Evolutionary conservation across 2,797 vertebrate species (phyloP).

Genomic region (Apodemus agrarius): DNA sequence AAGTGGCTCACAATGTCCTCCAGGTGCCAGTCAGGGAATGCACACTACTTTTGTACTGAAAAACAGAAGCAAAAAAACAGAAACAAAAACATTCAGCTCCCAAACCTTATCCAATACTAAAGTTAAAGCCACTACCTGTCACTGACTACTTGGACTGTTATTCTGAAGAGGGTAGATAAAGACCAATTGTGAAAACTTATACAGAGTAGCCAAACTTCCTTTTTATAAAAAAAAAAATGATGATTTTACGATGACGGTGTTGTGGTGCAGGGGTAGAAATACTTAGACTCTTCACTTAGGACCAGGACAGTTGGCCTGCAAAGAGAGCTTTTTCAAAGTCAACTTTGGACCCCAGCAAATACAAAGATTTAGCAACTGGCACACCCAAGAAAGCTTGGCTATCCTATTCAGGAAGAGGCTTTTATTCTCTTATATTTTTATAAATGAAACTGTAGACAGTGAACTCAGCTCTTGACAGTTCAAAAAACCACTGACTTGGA

Average conservation of each 20-base stretch:
- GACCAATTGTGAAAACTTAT: not conserved
- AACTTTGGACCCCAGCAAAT: not conserved
- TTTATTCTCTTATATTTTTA: not conserved
- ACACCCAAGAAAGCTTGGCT: not conserved
- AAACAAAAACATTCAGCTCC: too few relatives aligned
- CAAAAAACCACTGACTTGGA: not conserved
- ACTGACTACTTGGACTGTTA: not conserved
- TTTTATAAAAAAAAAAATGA: not conserved
- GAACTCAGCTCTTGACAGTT: not conserved
- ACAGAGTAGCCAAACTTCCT: not conserved
- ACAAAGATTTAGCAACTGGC: not conserved
- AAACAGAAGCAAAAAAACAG: not conserved
- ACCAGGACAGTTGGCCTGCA: not conserved
- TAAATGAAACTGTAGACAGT: not conserved
- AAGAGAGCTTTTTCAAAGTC: not conserved
- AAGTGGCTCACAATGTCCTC: not conserved
- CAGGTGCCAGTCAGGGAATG: not conserved
- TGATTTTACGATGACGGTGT: not conserved
- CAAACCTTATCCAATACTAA: not conserved
- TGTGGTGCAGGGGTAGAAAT: constrained; percentile 13
- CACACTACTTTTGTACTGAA: not conserved
- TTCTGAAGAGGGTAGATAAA: not conserved
- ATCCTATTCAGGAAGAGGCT: not conserved
- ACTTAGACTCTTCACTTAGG: not conserved
- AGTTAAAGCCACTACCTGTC: not conserved